A percentile compares a stretch with the other conserved stretches of the same genome.
phyloP scores from a whole-genome alignment of 1,140 invertebrate species.

The Pseudomyrmex dendroicus region DNA sequence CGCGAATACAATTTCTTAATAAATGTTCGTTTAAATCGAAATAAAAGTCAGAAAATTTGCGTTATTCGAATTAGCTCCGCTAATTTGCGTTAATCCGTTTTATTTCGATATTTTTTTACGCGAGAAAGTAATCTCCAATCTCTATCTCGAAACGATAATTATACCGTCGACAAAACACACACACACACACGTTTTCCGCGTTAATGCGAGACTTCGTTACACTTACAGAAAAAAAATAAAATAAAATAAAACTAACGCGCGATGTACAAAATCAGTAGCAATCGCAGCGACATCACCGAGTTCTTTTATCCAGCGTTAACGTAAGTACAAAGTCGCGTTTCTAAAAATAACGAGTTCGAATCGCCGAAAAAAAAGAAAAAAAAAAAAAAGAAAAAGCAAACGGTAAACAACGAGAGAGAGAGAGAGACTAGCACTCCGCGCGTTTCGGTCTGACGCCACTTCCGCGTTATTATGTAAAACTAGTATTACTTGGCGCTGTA shows the following conservation, averaged over 20 bases:
- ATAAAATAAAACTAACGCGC: no score
- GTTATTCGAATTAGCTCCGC: no score
- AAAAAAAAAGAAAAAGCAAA: constrained; percentile 14
- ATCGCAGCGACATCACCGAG: not conserved
- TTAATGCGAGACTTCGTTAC: no score
- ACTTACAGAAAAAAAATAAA: no score
- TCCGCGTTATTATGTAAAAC: constrained; percentile 60
- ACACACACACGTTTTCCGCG: no score
- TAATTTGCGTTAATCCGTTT: no score
- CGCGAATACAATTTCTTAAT: no score
- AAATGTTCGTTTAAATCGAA: no score
- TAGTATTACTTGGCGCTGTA: constrained; percentile 32
- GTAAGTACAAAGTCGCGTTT: not conserved
- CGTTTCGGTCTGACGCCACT: constrained; percentile 50
- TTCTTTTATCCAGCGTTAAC: constrained; percentile 13
- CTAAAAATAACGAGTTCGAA: constrained; percentile 17
- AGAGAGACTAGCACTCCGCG: constrained; percentile 25
- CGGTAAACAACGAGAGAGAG: constrained; percentile 8
- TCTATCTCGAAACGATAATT: no score
- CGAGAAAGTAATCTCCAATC: no score
- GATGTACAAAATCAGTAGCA: not conserved
- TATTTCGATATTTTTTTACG: no score
- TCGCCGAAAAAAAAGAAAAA: constrained; percentile 34
- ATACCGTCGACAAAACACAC: no score
- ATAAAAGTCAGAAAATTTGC: constrained; percentile 3